Evolutionary conservation across 2,113 vertebrate genomes (phyloP), one percentile per base, ranked within the genome.

Genomic region (Trematocara zebra): DNA sequence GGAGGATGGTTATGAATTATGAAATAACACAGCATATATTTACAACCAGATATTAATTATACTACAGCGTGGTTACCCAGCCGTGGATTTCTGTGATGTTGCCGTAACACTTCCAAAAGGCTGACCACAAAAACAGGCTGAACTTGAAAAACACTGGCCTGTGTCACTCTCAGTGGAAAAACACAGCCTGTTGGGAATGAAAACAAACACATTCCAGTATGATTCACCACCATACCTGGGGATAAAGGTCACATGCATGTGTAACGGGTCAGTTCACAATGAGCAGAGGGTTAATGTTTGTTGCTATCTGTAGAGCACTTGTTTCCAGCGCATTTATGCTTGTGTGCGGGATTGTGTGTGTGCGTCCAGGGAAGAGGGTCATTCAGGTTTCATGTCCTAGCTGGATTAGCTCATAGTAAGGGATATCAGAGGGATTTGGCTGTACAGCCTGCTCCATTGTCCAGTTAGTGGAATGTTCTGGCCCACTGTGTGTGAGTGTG

Each of bases 371-470:
- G 91, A 90, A 94, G 85, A 91, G 89, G 90, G 90, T 95, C 89
- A 91, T 93, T 93, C 87, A 87, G 93, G 89, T 89, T 93, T 83
- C 79, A 86, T 90, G 85, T 91, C 83, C 87, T 83, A 87, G 78
- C 88, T 93, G 88, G 91, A 88, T 91, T 91, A 89, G 85, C 87
- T 92, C 90, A 91, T 61, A 88, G 88, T 92, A 82, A 92, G 92
- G 90, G 92, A 94, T 93, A 92, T 85, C 49, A 85, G 53, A 86
- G 94, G 94, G 95, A 93, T 96, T 96, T 95, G 92, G 89, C 82
- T 20, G 78, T 80, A 94, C 96, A 95, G 93, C 95, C 92, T 1
- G 57, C 83, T 54, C 89, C 83, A 93, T 96, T 97, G 95, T 95
- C 85, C 83, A 17, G 72, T 69, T 83, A 84, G 83, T 89, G 96